Evolutionary conservation across 2,113 vertebrate species (phyloP), one percentile per base, ranked within the genome.

Genomic region (Peromyscus californicus): DNA sequence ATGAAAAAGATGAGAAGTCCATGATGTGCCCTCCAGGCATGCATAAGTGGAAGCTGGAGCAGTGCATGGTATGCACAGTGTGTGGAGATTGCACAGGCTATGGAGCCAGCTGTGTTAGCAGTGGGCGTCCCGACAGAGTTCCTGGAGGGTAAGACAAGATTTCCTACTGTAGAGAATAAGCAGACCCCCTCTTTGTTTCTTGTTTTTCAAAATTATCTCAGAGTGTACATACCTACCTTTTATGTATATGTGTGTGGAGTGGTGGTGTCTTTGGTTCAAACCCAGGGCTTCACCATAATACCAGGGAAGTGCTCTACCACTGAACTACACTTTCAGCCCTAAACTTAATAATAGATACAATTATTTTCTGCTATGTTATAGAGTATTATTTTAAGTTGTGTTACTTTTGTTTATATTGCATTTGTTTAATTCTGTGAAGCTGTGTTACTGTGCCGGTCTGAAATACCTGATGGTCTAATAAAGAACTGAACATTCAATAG

Each of bases 1-100:
- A 99, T 97, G 99, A 99, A 90, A 99, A 99, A 97, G 99, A 99
- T 97, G 99, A 99, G 98, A 99, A 99, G 96, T 99, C 99, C 89
- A 99, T 99, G 99, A 99, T 99, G 99, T 99, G 99, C 96, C 99
- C 99, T 95, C 99, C 99, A 11, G 99, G 99, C 97, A 99, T 99
- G 99, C 99, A 99, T 98, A 99, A 99, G 79, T 99, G 99, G 99
- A 99, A 99, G 98, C 93, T 99, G 98, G 99, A 99, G 95, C 99
- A 99, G 98, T 99, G 99, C 96, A 99, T 99, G 99, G 99, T 99
- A 67, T 99, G 99, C 98, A 99, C 99, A 0, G 99, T 99, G 21
- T 99, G 99, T 96, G 99, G 99, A 19, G 99, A 99, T 96, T 99
- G 99, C 98, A 99, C 99, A 0, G 99, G 99, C 65, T 99, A 99